Evolutionary conservation across 2,888 invertebrate species (phyloP), one percentile per base, ranked within the genome.

Genomic region (Parasteatoda lunata): DNA sequence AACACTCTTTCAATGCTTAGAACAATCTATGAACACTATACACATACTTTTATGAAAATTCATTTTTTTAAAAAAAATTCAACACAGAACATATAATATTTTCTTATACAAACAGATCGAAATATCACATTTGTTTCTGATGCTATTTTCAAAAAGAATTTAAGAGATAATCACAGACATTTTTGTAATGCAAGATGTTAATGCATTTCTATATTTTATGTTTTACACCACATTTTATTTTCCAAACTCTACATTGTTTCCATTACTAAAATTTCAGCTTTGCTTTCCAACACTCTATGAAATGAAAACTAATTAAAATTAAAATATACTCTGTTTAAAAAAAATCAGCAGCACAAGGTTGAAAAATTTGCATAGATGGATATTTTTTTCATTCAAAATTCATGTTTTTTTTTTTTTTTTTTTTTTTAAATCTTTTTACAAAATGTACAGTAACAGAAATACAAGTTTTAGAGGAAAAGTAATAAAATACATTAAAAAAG

Each of bases 1-100:
- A 83, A 79, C 83, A 83, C 79, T 88, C 81, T 83, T 78, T 79
- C 78, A 81, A 88, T 83, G 81, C 78, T 83, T 73, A 83, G 78
- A 83, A 88, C 83, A 83, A 88, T 88, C 88, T 83, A 88, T 88
- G 83, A 88, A 88, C 83, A 83, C 88, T 88, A 83, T 88, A 88
- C 88, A 88, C 88, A 77, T 81, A 88, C 73, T 78, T 78, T 87
- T 82, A 87, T 87, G 86, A 87, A 86, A 86, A 86, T 86, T 80
- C 85, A 80, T 86, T 86, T 84, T 30, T 30, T 78, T 80, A 69
- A 80, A 86, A 86, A 81, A 81, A 86, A 86, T 80, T 86, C 72
- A 86, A 86, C 85, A 86, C 80, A 86, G 85, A 86, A 86, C 85
- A 86, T 86, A 86, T 86, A 84, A 84, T 84, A 80, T 86, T 86